Evolutionary conservation across 2,113 vertebrate genomes (phyloP), one percentile per base, ranked within the genome.

Genomic region (Dermatemys mawii): DNA sequence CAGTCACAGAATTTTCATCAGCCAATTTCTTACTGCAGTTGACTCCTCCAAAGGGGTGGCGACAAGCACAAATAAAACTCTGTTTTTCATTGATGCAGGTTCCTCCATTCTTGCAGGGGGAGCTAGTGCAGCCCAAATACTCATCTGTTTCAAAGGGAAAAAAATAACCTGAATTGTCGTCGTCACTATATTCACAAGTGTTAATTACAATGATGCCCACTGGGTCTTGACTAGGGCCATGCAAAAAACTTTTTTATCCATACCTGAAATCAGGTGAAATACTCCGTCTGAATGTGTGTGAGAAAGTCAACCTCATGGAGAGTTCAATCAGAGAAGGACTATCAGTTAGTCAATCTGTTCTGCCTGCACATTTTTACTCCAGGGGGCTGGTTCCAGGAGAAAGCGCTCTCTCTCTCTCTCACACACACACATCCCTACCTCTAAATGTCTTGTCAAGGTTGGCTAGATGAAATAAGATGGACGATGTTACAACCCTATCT

Each of bases 101-200:
- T 44, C 98, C 98, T 53, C 98, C 98, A 1, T 98, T 98, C 83
- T 95, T 97, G 95, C 98, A 99, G 0, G 98, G 98, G 41, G 93
- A 97, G 9, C 92, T 94, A 35, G 87, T 93, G 22, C 98, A 99
- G 35, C 96, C 95, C 22, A 96, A 87, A 29, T 95, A 60, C n/a
- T 94, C 97, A 50, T 93, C 97, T 95, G 83, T 27, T 3, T 90
- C 75, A 83, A 86, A 97, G 78, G 4, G 2, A 85, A 82, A 87
- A 93, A 81, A 44, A 51, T 4, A 46, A 24, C 9, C 19, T 95
- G 89, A 91, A 55, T 1, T 29, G 27, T 6, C 6, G 44, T 0
- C 1, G 53, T 44, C 26, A 2, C 11, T 49, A 49, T 22, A 13
- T n/a, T n/a, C 22, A 10, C 22, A n/a, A 76, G 17, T 12, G 17